Conservation (phyloP, 2,797 vertebrate genomes). For the Myotis daubentonii region DNA sequence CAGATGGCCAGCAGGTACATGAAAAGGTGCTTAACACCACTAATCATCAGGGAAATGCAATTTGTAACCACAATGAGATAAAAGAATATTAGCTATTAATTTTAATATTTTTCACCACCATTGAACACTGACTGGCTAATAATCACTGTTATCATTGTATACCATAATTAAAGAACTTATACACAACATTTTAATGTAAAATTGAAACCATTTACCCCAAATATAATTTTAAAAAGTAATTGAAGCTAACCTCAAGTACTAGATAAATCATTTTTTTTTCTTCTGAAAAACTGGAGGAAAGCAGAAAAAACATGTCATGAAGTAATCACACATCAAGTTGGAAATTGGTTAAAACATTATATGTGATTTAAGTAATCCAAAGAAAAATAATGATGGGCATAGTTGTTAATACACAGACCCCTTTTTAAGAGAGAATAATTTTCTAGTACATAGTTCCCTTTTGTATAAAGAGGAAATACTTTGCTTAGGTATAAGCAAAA, state of each 20-base stretch:
- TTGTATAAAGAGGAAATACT: not conserved
- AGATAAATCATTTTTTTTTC: not conserved
- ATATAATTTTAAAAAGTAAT: not conserved
- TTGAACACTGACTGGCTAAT: not conserved
- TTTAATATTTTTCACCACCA: not conserved
- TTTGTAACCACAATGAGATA: not conserved
- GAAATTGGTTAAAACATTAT: not conserved
- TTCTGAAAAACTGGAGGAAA: slow-evolving; percentile 2
- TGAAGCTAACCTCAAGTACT: not conserved
- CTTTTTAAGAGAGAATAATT: slow-evolving; percentile 34
- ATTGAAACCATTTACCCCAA: not conserved
- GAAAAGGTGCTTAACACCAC: not conserved
- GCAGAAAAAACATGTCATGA: not conserved
- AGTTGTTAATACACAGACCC: not conserved
- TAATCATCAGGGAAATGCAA: not conserved
- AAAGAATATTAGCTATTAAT: not conserved
- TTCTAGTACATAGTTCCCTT: not conserved
- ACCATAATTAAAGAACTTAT: not conserved
- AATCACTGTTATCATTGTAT: not conserved
- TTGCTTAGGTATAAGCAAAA: slow-evolving; percentile 30
- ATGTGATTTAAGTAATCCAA: slow-evolving; percentile 54
- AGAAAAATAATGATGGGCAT: slow-evolving; percentile 26
- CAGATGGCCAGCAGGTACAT: not conserved
- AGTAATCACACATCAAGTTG: slow-evolving; percentile 26
- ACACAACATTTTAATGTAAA: not conserved